phyloP scores from a whole-genome alignment of 2,113 vertebrate genomes.

The Solenodon paradoxus region DNA sequence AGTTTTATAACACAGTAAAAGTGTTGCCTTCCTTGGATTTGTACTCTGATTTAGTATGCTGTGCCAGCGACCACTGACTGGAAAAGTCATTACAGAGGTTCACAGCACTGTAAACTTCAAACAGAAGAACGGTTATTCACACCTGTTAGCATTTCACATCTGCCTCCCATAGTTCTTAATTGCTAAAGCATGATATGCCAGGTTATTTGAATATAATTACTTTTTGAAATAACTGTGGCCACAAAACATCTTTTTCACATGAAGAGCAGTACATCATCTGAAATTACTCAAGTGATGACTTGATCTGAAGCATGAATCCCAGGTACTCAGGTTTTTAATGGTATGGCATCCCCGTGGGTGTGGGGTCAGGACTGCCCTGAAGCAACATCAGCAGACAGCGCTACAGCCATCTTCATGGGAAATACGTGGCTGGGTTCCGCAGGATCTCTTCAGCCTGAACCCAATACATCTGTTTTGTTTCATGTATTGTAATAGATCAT shows the following conservation, averaged over 20 bases:
- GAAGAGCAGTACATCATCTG: no score
- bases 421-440: background rate
- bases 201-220: slow-evolving; percentile 61
- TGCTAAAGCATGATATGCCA: slow-evolving; percentile 34
- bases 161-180: slow-evolving; percentile 59
- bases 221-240: slow-evolving; percentile 58
- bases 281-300: no score
- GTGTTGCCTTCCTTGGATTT: slow-evolving; percentile 27
- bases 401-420: no score
- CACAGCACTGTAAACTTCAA: slow-evolving; percentile 40
- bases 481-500: background rate
- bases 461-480: no score
- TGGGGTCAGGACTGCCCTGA: background rate
- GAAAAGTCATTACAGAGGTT: slow-evolving; percentile 43
- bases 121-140: slow-evolving; percentile 32
- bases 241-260: slow-evolving; percentile 53
- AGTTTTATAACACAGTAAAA: slow-evolving; percentile 46
- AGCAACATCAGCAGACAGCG: background rate
- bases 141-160: slow-evolving; percentile 55
- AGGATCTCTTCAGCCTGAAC: slow-evolving; percentile 41
- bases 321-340: slow-evolving; percentile 45
- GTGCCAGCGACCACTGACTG: slow-evolving; percentile 22
- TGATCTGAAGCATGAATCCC: background rate
- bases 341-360: background rate
- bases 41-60: slow-evolving; percentile 27